Base-by-base conservation (phyloP, 2,113 vertebrate genomes). In the Passer domesticus region DNA sequence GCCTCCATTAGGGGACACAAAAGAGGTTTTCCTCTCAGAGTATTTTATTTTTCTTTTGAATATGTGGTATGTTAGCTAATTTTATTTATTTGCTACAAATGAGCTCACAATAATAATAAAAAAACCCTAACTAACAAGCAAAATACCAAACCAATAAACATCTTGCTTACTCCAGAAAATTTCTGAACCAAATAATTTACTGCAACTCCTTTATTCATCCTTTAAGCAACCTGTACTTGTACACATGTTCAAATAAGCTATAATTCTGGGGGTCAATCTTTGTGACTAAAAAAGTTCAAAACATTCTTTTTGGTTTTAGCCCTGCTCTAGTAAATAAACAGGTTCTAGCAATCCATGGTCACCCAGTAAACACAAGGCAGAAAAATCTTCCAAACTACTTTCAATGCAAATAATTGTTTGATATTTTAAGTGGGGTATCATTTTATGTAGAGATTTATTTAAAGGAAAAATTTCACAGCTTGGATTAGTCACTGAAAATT, bases 11-110 rank as follows among this genome's bases (percentile, higher is more conserved):
- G 31, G 28, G 16, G n/a, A 83, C 31, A 86, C 13, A 76, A 76
- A 85, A 47, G n/a, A 92, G 43, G 11, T 43, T 94, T 78, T 56
- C 69, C 52, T 55, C 17, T 75, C 70, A 27, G 47, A 73, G 27
- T 15, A 37, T 11, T 91, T 60, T 66, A 10, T 63, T 92, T 92
- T 84, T 75, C 22, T 72, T 91, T 89, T n/a, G 69, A 93, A 56
- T 50, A 39, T 2, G 13, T 80, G 25, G 15, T 28, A 16, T 13
- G 20, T 28, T 72, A 87, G 25, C n/a, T 68, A 5, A 43, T 39
- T 82, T 72, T 66, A 41, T 43, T 67, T 59, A 17, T 72, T 73
- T 78, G 35, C 27, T 19, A 2, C 31, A 58, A 59, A 60, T 10
- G 19, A 73, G 19, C 17, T 58, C 19, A 39, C 55, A 60, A 50